Base-by-base conservation (phyloP, 1,140 invertebrate species). In the Apis cerana region DNA sequence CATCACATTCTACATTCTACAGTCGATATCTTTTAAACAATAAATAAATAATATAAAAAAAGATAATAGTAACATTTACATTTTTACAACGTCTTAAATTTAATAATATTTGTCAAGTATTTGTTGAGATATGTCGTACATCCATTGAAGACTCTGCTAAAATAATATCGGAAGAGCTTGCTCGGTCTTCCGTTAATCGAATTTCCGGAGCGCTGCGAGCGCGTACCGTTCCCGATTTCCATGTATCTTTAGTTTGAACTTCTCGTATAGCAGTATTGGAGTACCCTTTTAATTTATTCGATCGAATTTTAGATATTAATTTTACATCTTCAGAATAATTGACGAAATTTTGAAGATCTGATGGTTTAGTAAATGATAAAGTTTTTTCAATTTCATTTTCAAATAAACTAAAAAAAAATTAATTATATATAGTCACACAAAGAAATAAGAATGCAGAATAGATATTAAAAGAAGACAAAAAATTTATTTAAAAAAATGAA, bases 151-250 rank as follows among this genome's bases (percentile, higher is more conserved):
- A 48, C 5, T 69, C 75, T 15, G 33, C 27, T 17, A 0, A 69
- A 77, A 50, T 7, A 64, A 58, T 33, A 7, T 56, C 23, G 0
- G 77, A 68, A 1, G 21, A 64, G 33, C 19, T 68, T 0, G 21
- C 15, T 54, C 56, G 43, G 7, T 0, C 33, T 61, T 68, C 19
- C 8, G 65, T 13, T 13, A 65, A 50, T 13, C 62, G 67, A 52
- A 84, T 87, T 58, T 71, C 86, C 23, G 80, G 71, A 12, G 75
- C 84, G 54, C 84, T 87, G 33, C n/a, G 58, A 3, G 72, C 58
- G 12, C 81, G 62, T 75, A 74, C 67, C 1, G 17, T 62, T 13
- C 23, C 43, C 17, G 56, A 50, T 56, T 75, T 23, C 58, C 33
- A 19, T 5, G 15, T 54, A 54, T 61, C 67, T n/a, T 86, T 8